A percentile compares a stretch with the other conserved stretches of the same genome.
Conservation (phyloP, 2,888 invertebrate genomes). For the Acanthosoma haemorrhoidale region DNA sequence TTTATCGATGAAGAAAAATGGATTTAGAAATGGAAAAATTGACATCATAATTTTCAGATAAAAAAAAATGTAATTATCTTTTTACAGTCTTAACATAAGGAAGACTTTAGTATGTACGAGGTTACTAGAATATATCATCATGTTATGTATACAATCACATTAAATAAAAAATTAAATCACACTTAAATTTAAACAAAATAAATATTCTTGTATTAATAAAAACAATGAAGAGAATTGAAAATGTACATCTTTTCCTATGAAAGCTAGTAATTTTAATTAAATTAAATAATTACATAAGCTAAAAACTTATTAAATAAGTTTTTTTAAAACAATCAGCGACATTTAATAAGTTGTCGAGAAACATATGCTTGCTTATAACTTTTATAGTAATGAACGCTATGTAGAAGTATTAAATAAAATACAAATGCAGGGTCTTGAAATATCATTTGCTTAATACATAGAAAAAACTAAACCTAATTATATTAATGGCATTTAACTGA, state of each 20-base stretch:
- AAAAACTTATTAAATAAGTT: not conserved
- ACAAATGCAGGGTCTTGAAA: too few relatives aligned
- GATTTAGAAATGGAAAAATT: not conserved
- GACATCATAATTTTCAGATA: not conserved
- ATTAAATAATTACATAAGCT: too few relatives aligned
- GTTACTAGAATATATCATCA: not conserved
- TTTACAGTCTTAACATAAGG: not conserved
- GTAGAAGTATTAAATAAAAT: too few relatives aligned
- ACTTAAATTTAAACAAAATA: not conserved
- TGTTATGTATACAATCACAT: not conserved
- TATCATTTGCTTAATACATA: too few relatives aligned
- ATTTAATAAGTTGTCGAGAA: not conserved
- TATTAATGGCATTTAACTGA: too few relatives aligned
- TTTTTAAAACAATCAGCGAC: not conserved
- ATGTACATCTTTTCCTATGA: too few relatives aligned
- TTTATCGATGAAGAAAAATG: not conserved
- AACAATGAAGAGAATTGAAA: too few relatives aligned
- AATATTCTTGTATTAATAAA: too few relatives aligned
- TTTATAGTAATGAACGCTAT: too few relatives aligned
- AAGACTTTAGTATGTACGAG: slow-evolving; percentile 9
- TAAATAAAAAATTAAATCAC: not conserved
- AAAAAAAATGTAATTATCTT: slow-evolving; percentile 7
- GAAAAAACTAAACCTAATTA: too few relatives aligned
- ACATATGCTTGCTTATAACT: not conserved
- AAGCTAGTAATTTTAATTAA: too few relatives aligned